These are phyloP conservation scores for Cheilosia vernalis DNA, from an alignment of 2,888 invertebrate species.

Conservation along the genomic window DNA sequence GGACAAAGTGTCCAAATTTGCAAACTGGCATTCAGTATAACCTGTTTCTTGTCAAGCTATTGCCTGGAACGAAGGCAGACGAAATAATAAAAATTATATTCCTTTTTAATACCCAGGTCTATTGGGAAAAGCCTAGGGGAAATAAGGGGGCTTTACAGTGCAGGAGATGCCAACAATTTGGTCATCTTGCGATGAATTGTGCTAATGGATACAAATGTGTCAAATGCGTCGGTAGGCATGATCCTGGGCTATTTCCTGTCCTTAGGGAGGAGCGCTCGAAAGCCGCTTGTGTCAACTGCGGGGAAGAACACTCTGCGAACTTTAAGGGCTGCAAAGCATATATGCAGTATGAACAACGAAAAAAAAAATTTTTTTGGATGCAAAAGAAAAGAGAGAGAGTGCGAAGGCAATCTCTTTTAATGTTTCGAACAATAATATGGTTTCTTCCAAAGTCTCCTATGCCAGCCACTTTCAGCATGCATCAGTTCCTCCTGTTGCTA, in stretches of 20 bases:
- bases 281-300: constrained; percentile 1
- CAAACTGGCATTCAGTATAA: neutral
- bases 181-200: too few species aligned
- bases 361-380: neutral
- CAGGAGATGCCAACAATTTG: neutral
- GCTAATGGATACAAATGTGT: neutral
- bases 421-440: neutral
- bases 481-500: too few species aligned
- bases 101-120: neutral
- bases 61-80: neutral
- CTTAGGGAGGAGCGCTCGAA: neutral
- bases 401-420: neutral
- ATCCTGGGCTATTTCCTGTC: neutral
- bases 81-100: neutral
- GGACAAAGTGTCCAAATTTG: neutral
- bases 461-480: neutral
- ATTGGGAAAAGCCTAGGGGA: neutral
- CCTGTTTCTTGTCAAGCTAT: neutral
- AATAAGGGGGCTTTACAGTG: neutral
- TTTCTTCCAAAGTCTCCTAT: neutral
- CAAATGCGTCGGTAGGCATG: neutral
- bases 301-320: constrained; percentile 20
- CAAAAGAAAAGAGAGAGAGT: neutral
- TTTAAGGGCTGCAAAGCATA: constrained; percentile 12
- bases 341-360: neutral